A percentile compares a stretch with the other conserved stretches of the same genome.
Evolutionary conservation across 2,888 invertebrate genomes (phyloP).

Genomic region (Tolmerus cingulatus): DNA sequence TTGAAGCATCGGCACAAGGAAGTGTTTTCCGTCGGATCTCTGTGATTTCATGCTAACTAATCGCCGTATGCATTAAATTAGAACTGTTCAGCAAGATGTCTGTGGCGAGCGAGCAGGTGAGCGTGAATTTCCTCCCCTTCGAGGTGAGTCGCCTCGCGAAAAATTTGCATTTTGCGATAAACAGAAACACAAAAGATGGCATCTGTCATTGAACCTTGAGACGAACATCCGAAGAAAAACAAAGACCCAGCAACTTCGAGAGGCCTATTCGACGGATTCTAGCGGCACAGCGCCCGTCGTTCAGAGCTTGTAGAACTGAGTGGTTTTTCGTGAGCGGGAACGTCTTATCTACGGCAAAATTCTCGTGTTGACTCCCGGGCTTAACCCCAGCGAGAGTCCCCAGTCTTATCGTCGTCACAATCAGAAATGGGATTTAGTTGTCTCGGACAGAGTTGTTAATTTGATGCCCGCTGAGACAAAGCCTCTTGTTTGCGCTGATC

Average conservation of each 20-base stretch:
- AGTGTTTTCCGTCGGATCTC: neutral
- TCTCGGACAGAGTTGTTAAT: neutral
- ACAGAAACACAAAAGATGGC: constrained; percentile 42
- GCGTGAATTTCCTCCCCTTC: neutral
- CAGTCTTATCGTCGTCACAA: neutral
- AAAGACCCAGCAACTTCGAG: neutral
- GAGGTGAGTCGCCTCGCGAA: neutral
- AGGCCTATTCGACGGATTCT: neutral
- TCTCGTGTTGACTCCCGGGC: neutral
- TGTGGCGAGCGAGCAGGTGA: constrained; percentile 36
- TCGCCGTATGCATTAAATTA: constrained; percentile 23
- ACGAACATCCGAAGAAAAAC: neutral
- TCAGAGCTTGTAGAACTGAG: neutral
- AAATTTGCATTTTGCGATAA: constrained; percentile 34
- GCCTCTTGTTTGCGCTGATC: neutral
- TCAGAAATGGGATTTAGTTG: neutral
- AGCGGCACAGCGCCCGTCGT: neutral
- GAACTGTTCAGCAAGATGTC: constrained; percentile 14
- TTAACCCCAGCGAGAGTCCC: neutral
- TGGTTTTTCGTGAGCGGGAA: neutral
- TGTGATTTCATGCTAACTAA: constrained; percentile 4
- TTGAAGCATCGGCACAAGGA: constrained; percentile 25
- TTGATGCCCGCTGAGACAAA: neutral
- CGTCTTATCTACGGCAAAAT: neutral
- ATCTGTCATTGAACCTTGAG: constrained; percentile 40